Conservation (phyloP, 2,797 vertebrate genomes). For the Macroramphosus scolopax region DNA sequence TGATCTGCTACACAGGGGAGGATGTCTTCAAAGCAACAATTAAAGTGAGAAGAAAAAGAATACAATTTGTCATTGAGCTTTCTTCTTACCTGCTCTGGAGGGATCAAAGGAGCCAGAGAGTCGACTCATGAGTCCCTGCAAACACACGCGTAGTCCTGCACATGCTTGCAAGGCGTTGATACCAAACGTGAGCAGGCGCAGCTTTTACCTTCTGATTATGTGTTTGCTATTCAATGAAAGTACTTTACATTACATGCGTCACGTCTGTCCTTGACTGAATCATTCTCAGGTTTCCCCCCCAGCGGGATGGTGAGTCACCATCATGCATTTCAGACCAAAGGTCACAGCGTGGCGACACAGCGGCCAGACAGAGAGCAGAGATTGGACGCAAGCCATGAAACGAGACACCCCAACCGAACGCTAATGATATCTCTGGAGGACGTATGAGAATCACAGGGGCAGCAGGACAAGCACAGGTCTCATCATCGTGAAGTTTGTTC, state of each 20-base stretch:
- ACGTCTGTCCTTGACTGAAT: slow-evolving; percentile 1
- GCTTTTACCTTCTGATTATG: slow-evolving; percentile 10
- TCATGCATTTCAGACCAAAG: slow-evolving; percentile 52
- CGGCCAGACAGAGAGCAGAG: slow-evolving; percentile 48
- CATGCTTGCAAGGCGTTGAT: slow-evolving; percentile 5
- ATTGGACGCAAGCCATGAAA: slow-evolving; percentile 40
- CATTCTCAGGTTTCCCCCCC: slow-evolving; percentile 1
- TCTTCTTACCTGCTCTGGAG: slow-evolving; percentile 15
- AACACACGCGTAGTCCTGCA: slow-evolving; percentile 1
- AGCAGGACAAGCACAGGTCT: too few relatives aligned
- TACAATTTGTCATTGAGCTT: slow-evolving; percentile 3
- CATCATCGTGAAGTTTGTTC: too few relatives aligned
- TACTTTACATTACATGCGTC: too few relatives aligned
- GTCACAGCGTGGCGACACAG: slow-evolving; percentile 58
- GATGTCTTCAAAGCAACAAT: slow-evolving; percentile 34
- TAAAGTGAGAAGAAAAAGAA: slow-evolving; percentile 10
- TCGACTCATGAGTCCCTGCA: slow-evolving; percentile 5
- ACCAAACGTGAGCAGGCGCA: neutral
- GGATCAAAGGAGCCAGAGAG: slow-evolving; percentile 14
- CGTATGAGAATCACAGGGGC: slow-evolving; percentile 14
- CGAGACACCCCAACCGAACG: slow-evolving; percentile 39
- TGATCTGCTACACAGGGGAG: slow-evolving; percentile 13
- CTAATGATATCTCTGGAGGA: slow-evolving; percentile 21
- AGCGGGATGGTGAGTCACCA: slow-evolving; percentile 30
- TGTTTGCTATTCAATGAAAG: too few relatives aligned